Evolutionary conservation across 2,113 vertebrate species (phyloP).

Genomic region (Acanthisitta chloris): DNA sequence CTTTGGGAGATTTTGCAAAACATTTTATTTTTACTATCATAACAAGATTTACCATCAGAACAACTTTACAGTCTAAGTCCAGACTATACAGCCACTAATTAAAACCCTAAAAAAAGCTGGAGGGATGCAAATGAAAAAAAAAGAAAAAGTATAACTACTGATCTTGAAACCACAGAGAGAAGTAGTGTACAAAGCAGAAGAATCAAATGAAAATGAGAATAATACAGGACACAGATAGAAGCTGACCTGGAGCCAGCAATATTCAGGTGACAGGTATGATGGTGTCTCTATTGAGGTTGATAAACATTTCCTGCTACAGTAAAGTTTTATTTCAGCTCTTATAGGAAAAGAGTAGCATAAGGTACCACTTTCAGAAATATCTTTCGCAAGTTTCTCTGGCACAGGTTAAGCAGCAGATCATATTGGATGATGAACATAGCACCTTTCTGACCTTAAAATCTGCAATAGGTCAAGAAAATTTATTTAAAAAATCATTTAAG

Average conservation of each 20-base stretch:
- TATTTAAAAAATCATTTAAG: not conserved
- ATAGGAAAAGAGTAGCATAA: not conserved
- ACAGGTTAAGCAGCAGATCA: not conserved
- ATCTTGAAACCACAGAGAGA: not conserved
- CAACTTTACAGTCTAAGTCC: not conserved
- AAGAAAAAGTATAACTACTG: not conserved
- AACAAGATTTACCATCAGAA: not conserved
- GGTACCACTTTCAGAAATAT: not conserved
- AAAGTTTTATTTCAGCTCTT: not conserved
- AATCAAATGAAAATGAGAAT: constrained; percentile 14
- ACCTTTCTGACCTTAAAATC: not conserved
- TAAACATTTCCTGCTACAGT: not conserved
- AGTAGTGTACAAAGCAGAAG: not conserved
- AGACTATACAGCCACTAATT: not conserved
- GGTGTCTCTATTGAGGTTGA: not conserved
- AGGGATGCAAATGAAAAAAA: not conserved
- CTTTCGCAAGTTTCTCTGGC: not conserved
- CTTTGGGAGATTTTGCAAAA: not conserved
- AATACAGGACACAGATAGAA: not conserved
- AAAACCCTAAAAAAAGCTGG: not conserved
- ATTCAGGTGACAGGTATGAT: not conserved
- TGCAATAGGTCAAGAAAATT: not conserved
- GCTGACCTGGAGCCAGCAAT: not conserved
- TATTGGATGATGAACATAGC: not conserved
- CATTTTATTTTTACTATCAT: not conserved